Conservation (phyloP, 2,113 vertebrate genomes). For the Cololabis saira region DNA sequence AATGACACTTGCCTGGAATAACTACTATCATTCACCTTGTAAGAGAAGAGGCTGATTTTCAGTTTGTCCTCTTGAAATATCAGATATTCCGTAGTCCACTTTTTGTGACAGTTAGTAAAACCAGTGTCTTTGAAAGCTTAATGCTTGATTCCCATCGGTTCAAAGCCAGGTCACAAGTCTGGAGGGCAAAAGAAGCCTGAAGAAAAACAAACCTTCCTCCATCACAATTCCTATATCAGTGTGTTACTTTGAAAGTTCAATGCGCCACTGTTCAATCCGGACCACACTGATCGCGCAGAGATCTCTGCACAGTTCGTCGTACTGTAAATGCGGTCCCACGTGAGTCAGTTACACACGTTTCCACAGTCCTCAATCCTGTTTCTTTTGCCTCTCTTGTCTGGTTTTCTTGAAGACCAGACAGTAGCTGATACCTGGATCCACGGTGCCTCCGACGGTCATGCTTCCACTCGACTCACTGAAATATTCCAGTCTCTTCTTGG, state of each 20-base stretch:
- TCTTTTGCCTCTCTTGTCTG: neutral
- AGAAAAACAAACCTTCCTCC: conserved; percentile 22
- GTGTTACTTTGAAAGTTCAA: conserved; percentile 34
- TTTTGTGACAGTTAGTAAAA: no score
- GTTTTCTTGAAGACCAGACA: conserved; percentile 10
- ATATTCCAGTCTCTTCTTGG: conserved; percentile 43
- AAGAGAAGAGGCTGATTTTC: conserved; percentile 18
- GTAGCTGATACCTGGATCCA: conserved; percentile 17
- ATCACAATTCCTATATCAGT: conserved; percentile 27
- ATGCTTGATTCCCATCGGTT: conserved; percentile 23
- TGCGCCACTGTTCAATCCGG: conserved; percentile 24
- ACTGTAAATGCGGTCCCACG: neutral
- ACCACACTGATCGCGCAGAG: conserved; percentile 43
- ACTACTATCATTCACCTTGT: conserved; percentile 18
- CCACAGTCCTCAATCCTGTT: neutral
- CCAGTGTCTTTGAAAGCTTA: conserved; percentile 26
- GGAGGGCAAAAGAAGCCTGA: conserved; percentile 25
- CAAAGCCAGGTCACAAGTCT: conserved; percentile 14
- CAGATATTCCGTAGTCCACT: no score
- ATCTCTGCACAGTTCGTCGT: neutral
- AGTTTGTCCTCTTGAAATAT: conserved; percentile 32
- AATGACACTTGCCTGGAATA: conserved; percentile 45
- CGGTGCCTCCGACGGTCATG: conserved; percentile 16
- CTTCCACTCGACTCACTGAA: conserved; percentile 19
- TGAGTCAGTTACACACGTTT: neutral